These are phyloP conservation scores for Ahaetulla prasina DNA, from an alignment of 2,113 vertebrate genomes.

Conservation along the genomic window DNA sequence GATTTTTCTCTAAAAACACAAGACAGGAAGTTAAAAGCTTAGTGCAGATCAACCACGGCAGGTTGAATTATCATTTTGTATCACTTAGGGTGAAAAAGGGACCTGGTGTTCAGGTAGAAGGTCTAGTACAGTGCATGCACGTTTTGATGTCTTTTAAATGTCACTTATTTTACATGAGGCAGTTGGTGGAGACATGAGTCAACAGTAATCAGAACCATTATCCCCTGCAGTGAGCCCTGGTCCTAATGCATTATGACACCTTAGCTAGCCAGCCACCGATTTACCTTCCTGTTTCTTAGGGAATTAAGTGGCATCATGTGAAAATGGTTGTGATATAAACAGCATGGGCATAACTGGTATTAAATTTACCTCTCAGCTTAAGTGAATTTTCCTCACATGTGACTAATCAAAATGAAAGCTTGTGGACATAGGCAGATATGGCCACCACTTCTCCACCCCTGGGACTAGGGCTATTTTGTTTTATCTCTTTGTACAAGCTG, in stretches of 20 bases:
- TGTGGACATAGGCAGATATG: conserved; percentile 83
- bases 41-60: conserved; percentile 77
- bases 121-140: conserved; percentile 70
- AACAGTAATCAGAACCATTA: conserved; percentile 93
- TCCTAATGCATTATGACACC: conserved; percentile 88
- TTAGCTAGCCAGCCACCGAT: conserved; percentile 80
- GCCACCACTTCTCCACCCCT: conserved; percentile 79
- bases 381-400: conserved; percentile 92
- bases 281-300: conserved; percentile 88
- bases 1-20: conserved; percentile 74
- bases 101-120: conserved; percentile 73
- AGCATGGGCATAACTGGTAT: conserved; percentile 94
- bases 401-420: conserved; percentile 97
- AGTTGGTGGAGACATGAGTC: conserved; percentile 82
- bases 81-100: conserved; percentile 73
- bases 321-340: conserved; percentile 96
- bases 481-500: conserved; percentile 85
- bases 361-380: conserved; percentile 88
- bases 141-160: conserved; percentile 91
- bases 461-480: conserved; percentile 87
- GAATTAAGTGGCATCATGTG: conserved; percentile 96
- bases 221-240: conserved; percentile 83
- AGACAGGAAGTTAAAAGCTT: conserved; percentile 83
- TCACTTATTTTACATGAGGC: conserved; percentile 93
- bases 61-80: conserved; percentile 79